These are phyloP conservation scores for Heliopora coerulea DNA, from an alignment of 92 coral and sea anemone genomes.

Conservation along the genomic window DNA sequence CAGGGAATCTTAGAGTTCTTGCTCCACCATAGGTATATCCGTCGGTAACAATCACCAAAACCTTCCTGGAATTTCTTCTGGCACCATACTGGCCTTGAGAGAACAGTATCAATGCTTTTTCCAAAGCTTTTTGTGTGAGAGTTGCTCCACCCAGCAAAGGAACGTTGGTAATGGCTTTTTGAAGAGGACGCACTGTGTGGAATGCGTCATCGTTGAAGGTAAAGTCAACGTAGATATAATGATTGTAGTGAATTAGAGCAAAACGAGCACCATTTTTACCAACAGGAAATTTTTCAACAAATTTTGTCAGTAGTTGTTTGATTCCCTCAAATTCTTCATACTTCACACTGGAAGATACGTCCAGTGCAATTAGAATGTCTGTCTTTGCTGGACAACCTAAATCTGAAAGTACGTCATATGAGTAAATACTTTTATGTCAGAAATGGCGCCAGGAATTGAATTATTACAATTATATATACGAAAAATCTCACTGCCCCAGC, in stretches of 20 bases:
- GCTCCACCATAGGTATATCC: conserved; percentile 53
- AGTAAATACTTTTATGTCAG: too few species aligned
- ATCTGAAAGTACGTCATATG: background rate
- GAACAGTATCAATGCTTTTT: conserved; percentile 20
- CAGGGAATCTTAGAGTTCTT: conserved; percentile 24
- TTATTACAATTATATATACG: background rate
- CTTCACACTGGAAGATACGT: conserved; percentile 59
- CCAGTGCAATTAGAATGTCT: conserved; percentile 55
- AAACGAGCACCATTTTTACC: conserved; percentile 20
- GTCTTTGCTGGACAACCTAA: conserved; percentile 39
- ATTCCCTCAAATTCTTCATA: conserved; percentile 7
- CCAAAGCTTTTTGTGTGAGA: conserved; percentile 36
- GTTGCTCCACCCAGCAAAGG: conserved; percentile 28
- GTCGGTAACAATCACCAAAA: conserved; percentile 57
- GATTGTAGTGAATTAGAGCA: conserved; percentile 22
- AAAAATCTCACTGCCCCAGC: too few species aligned
- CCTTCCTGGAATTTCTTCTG: conserved; percentile 40
- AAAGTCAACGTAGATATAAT: conserved; percentile 5
- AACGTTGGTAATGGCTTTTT: conserved; percentile 5
- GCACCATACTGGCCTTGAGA: conserved; percentile 24
- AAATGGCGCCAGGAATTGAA: background rate
- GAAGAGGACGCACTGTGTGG: conserved; percentile 3
- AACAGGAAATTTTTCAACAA: conserved; percentile 13
- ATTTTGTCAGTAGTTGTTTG: background rate
- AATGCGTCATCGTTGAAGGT: conserved; percentile 2